Evolutionary conservation across 2,797 vertebrate species (phyloP).

Genomic region (Gymnocypris eckloni): DNA sequence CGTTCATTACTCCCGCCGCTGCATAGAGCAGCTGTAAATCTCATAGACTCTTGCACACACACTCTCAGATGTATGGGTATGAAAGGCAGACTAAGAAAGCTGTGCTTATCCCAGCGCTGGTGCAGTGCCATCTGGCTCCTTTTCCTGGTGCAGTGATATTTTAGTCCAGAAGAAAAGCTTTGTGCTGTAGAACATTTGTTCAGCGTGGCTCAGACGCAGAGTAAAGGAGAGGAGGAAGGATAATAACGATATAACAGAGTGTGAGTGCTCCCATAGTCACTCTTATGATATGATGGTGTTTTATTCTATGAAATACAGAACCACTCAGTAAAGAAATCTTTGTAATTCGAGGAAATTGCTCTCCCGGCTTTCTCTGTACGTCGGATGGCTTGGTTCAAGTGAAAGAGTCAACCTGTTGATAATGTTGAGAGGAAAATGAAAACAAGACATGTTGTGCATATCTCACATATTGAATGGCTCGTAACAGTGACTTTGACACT

Average conservation of each 20-base stretch:
- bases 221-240: constrained; percentile 27
- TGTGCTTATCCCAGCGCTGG: constrained; percentile 56
- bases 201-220: constrained; percentile 34
- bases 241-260: background rate
- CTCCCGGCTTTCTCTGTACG: background rate
- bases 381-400: background rate
- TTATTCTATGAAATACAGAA: constrained; percentile 19
- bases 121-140: constrained; percentile 62
- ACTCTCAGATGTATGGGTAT: constrained; percentile 44
- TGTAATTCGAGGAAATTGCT: constrained; percentile 31
- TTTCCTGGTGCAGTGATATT: constrained; percentile 55
- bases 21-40: constrained; percentile 49
- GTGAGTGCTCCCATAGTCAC: constrained; percentile 24
- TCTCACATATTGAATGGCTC: background rate
- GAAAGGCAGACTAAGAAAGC: constrained; percentile 50
- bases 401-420: constrained; percentile 17
- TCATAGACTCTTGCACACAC: constrained; percentile 35
- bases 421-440: background rate
- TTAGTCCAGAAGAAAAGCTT: constrained; percentile 57
- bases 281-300: constrained; percentile 18
- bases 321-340: constrained; percentile 45
- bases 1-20: constrained; percentile 16
- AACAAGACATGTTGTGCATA: background rate
- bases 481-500: background rate
- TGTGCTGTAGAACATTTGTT: constrained; percentile 48